Percentiles rank a stretch among this genome's conserved stretches.
phyloP scores from a whole-genome alignment of 2,888 invertebrate species.

The Itoplectis maculator region DNA sequence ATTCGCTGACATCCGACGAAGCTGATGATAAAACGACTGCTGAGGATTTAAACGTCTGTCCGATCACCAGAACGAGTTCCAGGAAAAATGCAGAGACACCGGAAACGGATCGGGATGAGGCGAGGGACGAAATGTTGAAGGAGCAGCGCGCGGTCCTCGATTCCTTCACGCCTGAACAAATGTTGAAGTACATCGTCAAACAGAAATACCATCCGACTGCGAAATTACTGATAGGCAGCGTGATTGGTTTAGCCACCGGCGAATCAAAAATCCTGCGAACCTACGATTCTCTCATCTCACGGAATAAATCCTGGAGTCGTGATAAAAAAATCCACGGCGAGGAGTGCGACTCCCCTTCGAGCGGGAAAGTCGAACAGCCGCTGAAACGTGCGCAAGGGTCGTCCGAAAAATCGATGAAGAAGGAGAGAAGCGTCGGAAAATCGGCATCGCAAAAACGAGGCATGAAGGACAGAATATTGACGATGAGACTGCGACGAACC shows the following conservation, averaged over 20 bases:
- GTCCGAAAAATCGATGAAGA: background rate
- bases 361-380: background rate
- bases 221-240: constrained; percentile 79
- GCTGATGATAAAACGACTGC: background rate
- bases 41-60: background rate
- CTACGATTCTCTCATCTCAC: constrained; percentile 69
- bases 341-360: background rate
- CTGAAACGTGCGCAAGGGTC: background rate
- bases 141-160: constrained; percentile 66
- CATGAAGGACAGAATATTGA: constrained; percentile 49
- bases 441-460: constrained; percentile 36
- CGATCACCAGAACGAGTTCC: background rate
- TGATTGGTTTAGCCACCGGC: constrained; percentile 79
- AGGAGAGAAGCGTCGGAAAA: constrained; percentile 27
- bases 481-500: constrained; percentile 57
- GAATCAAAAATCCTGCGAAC: constrained; percentile 75
- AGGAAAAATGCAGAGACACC: background rate
- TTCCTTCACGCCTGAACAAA: constrained; percentile 78
- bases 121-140: constrained; percentile 21
- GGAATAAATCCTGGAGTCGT: constrained; percentile 31
- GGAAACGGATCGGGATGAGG: background rate
- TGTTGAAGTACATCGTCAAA: constrained; percentile 79
- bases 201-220: constrained; percentile 80
- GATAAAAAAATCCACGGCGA: constrained; percentile 8
- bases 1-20: background rate